These are phyloP conservation scores for Lacanobia oleracea DNA, from an alignment of 2,888 invertebrate genomes.

Conservation along the genomic window DNA sequence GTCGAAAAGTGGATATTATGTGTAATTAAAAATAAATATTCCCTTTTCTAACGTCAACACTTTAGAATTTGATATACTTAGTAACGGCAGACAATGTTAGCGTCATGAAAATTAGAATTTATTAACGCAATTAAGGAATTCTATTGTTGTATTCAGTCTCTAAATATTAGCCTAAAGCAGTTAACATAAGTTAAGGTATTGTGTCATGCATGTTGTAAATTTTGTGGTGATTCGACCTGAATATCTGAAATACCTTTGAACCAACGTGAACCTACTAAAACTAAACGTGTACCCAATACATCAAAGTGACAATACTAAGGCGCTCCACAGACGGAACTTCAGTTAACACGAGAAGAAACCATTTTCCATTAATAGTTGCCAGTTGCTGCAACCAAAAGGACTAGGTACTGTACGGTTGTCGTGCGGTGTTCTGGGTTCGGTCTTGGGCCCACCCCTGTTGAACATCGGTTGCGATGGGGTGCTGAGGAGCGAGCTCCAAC, in stretches of 20 bases:
- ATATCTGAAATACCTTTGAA: constrained; percentile 48
- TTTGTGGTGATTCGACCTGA: constrained; percentile 57
- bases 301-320: constrained; percentile 26
- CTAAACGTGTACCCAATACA: constrained; percentile 2
- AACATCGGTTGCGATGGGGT: too few relatives aligned
- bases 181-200: constrained; percentile 43
- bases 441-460: too few relatives aligned
- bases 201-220: constrained; percentile 51
- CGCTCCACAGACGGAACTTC: background rate
- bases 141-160: constrained; percentile 33
- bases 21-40: too few relatives aligned
- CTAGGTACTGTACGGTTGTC: too few relatives aligned
- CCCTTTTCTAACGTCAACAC: background rate
- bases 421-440: too few relatives aligned
- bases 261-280: constrained; percentile 17
- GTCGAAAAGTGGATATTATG: too few relatives aligned
- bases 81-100: constrained; percentile 17
- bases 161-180: constrained; percentile 28
- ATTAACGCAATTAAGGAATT: constrained; percentile 36
- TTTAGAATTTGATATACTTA: constrained; percentile 19
- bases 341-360: background rate
- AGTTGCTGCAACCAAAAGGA: too few relatives aligned
- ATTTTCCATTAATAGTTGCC: too few relatives aligned
- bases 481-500: too few relatives aligned
- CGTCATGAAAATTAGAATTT: constrained; percentile 43